Conservation (phyloP, 2,797 vertebrate genomes). For the Clarias pachynema region DNA sequence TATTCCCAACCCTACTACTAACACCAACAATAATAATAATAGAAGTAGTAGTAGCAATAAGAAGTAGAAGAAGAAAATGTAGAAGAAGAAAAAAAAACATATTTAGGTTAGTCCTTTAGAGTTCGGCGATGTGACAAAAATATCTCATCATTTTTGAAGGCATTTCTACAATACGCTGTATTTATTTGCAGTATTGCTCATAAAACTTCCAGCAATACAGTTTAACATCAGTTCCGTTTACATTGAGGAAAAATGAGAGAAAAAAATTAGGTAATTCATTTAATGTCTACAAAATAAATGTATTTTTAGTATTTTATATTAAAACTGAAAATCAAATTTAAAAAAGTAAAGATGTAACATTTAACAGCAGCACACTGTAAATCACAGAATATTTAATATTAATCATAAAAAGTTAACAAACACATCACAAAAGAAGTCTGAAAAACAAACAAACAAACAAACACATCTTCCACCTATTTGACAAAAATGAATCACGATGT, state of each 20-base stretch:
- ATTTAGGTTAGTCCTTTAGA: background rate
- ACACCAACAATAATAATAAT: background rate
- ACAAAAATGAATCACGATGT: background rate
- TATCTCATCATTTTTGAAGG: background rate
- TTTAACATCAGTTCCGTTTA: background rate
- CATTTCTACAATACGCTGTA: background rate
- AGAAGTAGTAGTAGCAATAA: background rate
- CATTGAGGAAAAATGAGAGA: background rate
- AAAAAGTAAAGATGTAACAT: background rate
- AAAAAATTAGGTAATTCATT: too few species aligned
- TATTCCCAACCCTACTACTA: slow-evolving; percentile 14
- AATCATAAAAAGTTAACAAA: background rate
- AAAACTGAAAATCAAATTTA: background rate
- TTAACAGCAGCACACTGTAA: background rate
- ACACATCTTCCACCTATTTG: background rate
- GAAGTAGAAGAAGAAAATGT: background rate
- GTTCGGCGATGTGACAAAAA: background rate
- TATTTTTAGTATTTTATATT: background rate
- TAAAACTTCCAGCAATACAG: background rate
- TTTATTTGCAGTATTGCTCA: background rate
- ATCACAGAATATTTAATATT: background rate
- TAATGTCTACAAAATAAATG: background rate
- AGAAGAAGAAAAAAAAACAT: background rate
- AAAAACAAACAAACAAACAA: background rate
- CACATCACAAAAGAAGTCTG: too few species aligned